A percentile compares a stretch with the other conserved stretches of the same genome.
Evolutionary conservation across 2,797 vertebrate species (phyloP).

Genomic region (Characodon lateralis): DNA sequence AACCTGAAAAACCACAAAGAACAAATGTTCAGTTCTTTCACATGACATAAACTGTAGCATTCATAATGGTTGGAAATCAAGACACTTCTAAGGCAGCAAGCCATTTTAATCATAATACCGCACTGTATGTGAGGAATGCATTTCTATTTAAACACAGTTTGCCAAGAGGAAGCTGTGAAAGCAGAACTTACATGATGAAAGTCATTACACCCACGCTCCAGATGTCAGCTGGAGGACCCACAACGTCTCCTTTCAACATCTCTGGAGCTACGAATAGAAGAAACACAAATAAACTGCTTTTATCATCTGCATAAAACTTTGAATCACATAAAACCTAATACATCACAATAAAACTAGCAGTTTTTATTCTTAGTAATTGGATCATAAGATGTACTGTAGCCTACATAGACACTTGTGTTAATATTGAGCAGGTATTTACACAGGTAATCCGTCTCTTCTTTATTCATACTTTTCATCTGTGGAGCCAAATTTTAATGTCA

Average conservation of each 20-base stretch:
- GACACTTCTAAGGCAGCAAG: conserved; percentile 1
- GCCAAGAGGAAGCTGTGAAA: conserved; percentile 40
- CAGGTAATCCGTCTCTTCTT: background rate
- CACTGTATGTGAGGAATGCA: conserved; percentile 2
- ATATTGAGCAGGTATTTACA: background rate
- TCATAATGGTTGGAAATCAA: background rate
- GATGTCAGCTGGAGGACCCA: conserved; percentile 95
- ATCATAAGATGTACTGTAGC: background rate
- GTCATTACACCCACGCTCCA: conserved; percentile 93
- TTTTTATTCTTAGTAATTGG: background rate
- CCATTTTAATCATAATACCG: background rate
- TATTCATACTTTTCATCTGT: background rate
- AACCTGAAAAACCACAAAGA: conserved; percentile 80
- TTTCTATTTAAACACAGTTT: conserved; percentile 34
- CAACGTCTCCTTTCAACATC: conserved; percentile 95
- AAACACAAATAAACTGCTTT: conserved; percentile 31
- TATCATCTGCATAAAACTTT: too few relatives aligned
- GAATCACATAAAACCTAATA: background rate
- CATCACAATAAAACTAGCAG: background rate
- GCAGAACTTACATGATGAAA: conserved; percentile 94
- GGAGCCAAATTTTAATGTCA: background rate
- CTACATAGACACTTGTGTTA: background rate
- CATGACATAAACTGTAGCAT: background rate
- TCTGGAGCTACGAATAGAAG: conserved; percentile 87
- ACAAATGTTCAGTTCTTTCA: background rate